These are phyloP conservation scores for Sinosuthora webbiana DNA, from an alignment of 2,113 vertebrate species.

Conservation along the genomic window DNA sequence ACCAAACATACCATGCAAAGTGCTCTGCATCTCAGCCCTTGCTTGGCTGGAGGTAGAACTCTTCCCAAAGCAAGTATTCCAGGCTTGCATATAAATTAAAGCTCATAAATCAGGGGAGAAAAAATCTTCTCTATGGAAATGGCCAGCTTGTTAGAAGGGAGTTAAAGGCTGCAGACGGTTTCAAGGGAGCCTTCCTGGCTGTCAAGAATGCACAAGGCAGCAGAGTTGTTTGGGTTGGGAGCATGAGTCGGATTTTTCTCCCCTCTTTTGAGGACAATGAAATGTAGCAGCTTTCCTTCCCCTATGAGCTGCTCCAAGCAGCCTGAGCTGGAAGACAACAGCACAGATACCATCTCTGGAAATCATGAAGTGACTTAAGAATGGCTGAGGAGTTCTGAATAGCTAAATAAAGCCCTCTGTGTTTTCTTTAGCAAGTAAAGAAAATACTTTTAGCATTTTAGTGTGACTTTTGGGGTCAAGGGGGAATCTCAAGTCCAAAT, in stretches of 20 bases:
- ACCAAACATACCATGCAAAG: background rate
- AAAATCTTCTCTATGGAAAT: constrained; percentile 18
- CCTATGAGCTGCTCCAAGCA: background rate
- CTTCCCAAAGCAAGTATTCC: constrained; percentile 48
- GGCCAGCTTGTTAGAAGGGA: constrained; percentile 26
- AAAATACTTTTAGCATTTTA: constrained; percentile 77
- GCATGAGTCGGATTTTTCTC: background rate
- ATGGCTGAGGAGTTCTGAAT: constrained; percentile 61
- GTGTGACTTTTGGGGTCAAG: constrained; percentile 71
- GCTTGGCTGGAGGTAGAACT: background rate
- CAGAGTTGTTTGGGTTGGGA: constrained; percentile 53
- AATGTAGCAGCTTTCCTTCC: constrained; percentile 52
- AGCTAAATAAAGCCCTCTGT: constrained; percentile 65
- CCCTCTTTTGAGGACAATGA: constrained; percentile 58
- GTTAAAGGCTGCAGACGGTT: background rate
- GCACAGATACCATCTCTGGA: constrained; percentile 64
- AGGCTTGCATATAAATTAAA: constrained; percentile 50
- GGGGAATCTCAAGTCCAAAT: constrained; percentile 69
- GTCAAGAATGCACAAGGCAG: constrained; percentile 23
- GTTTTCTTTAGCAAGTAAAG: constrained; percentile 76
- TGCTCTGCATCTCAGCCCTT: background rate
- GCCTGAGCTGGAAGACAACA: constrained; percentile 27
- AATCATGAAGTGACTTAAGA: constrained; percentile 62
- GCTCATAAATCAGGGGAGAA: constrained; percentile 37
- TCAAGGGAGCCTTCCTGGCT: constrained; percentile 42